Base-by-base conservation (phyloP, 30 jellyfish, hydroid and myxozoan species). In the Pelagia noctiluca region DNA sequence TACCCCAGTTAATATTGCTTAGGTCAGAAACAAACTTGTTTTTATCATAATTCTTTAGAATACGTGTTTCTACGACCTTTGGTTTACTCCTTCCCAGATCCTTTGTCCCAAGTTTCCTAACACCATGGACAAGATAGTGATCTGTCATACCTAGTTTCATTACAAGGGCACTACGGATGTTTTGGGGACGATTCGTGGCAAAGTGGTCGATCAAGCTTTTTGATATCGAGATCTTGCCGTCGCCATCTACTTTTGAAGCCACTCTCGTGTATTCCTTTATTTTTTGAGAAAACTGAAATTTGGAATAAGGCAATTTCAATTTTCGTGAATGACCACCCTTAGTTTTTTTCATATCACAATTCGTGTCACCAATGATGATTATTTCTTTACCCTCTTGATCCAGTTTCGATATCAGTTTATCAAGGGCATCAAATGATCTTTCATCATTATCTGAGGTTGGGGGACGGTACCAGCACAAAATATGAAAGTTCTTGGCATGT, bases 391-490 rank as follows among this genome's bases (percentile, higher is more conserved):
- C 74, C 75, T 74, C 86, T 31, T 73, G 30, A 52, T 74, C 86
- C 29, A 21, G 28, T 28, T 74, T 74, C 50, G 86, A 74, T 2
- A 74, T 49, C 60, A 74, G 52, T 26, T 74, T 35, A 28, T 49
- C 1, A 61, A 50, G 86, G 34, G 86, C 86, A 48, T 74, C n/a
- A 54, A 19, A 74, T 7, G 74, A 48, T 48, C 7, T 34, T 16
- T 74, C n/a, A 24, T 75, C 87, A 75, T 25, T 50, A 31, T 50
- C 87, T 5, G 63, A 50, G 28, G 76, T 75, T 0, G 87, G 75
- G 24, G 87, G 85, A 24, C 85, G 3, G 73, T 73, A 73, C 85
- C 85, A 53, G 65, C 76, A 33, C 19, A 75, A 7, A 50, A 75
- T 32, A 50, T 30, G 29, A 32, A 76, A 35, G 24, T 60, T 73